Evolutionary conservation across 2,797 vertebrate species (phyloP).

Genomic region (Characodon lateralis): DNA sequence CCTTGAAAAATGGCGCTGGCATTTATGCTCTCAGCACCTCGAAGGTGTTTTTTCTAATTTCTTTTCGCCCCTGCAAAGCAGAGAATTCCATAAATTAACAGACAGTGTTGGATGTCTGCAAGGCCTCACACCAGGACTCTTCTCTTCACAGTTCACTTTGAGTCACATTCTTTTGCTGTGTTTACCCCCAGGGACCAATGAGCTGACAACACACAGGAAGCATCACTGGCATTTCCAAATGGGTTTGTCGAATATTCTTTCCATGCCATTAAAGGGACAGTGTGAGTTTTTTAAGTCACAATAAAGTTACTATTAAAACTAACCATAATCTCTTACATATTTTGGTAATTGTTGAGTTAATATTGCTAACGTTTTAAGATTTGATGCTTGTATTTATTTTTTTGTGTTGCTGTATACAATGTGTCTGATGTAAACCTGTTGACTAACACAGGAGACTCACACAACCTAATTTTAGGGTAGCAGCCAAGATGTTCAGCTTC

Average conservation of each 20-base stretch:
- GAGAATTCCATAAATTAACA: conserved; percentile 56
- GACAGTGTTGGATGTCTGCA: conserved; percentile 48
- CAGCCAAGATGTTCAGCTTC: too few relatives aligned
- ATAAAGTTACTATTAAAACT: background rate
- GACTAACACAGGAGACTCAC: background rate
- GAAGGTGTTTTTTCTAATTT: conserved; percentile 60
- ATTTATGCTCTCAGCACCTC: conserved; percentile 40
- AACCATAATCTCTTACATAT: background rate
- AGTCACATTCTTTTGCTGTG: conserved; percentile 48
- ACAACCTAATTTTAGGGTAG: background rate
- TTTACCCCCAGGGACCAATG: conserved; percentile 60
- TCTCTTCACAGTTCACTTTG: conserved; percentile 41
- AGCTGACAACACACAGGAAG: conserved; percentile 29
- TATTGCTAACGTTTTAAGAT: background rate
- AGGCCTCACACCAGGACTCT: conserved; percentile 47
- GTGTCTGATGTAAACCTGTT: background rate
- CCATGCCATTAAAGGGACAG: background rate
- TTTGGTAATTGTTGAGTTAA: background rate
- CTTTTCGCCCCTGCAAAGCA: conserved; percentile 47
- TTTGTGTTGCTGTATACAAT: background rate
- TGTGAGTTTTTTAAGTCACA: background rate
- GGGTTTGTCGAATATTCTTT: conserved; percentile 1
- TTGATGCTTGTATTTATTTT: background rate
- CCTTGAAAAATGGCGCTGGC: conserved; percentile 25
- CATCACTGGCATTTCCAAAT: conserved; percentile 32